Evolutionary conservation across 92 coral and sea anemone genomes (phyloP).

Genomic region (Parazoanthus atlanticus): DNA sequence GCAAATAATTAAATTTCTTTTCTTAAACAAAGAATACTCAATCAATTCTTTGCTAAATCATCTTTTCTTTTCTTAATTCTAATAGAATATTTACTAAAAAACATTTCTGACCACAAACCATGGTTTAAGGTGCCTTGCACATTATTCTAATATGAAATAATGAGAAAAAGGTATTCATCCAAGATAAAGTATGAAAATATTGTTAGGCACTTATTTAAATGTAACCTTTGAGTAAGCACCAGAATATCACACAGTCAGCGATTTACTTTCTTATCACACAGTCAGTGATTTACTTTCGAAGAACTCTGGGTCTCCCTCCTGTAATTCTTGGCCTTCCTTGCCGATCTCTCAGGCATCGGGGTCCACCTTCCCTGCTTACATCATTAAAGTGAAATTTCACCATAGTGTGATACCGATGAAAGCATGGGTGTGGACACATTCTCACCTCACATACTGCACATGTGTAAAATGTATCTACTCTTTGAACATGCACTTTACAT

Average conservation of each 20-base stretch:
- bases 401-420: constrained; percentile 8
- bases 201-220: no score
- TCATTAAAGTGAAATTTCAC: constrained; percentile 1
- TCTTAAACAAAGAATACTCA: neutral
- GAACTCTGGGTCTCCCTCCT: neutral
- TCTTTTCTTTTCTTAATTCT: neutral
- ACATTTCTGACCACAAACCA: neutral
- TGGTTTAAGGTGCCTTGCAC: neutral
- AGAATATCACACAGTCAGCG: no score
- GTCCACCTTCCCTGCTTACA: constrained; percentile 8
- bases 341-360: neutral
- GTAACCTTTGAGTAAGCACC: no score
- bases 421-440: constrained; percentile 3
- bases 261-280: no score
- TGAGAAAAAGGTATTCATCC: neutral
- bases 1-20: neutral
- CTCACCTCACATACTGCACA: neutral
- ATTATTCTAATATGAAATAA: no score
- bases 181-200: no score
- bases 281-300: no score
- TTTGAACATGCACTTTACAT: neutral
- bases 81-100: neutral
- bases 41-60: neutral
- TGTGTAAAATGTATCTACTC: neutral
- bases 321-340: constrained; percentile 5